Percentiles rank a stretch among this genome's conserved stretches.
phyloP scores from a whole-genome alignment of 2,888 invertebrate genomes.

The Cabera pusaria region DNA sequence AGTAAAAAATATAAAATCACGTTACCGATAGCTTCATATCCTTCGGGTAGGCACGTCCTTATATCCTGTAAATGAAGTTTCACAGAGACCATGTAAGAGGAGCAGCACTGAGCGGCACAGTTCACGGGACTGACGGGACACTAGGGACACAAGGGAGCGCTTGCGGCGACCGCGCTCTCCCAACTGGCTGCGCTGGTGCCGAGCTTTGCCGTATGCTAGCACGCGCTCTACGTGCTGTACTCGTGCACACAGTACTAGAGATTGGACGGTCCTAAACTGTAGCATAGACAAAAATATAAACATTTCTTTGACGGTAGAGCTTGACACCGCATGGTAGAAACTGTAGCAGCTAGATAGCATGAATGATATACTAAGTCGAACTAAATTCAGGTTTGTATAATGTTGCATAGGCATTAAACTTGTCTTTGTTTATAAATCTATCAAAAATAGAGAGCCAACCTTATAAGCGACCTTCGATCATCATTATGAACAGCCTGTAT shows the following conservation, averaged over 20 bases:
- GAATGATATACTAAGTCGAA: too few relatives aligned
- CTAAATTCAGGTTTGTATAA: too few relatives aligned
- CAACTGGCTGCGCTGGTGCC: slow-evolving; percentile 52
- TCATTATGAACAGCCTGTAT: too few relatives aligned
- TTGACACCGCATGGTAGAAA: too few relatives aligned
- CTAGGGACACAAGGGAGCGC: slow-evolving; percentile 48
- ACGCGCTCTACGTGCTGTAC: slow-evolving; percentile 21
- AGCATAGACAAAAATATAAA: too few relatives aligned
- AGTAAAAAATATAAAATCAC: slow-evolving; percentile 56
- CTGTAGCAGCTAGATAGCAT: too few relatives aligned
- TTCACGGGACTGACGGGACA: slow-evolving; percentile 42
- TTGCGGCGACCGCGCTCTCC: slow-evolving; percentile 62
- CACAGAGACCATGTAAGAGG: slow-evolving; percentile 76
- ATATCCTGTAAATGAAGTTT: slow-evolving; percentile 31
- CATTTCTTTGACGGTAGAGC: too few relatives aligned
- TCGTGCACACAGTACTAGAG: slow-evolving; percentile 1
- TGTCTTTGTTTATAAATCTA: too few relatives aligned
- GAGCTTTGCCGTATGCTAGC: slow-evolving; percentile 52
- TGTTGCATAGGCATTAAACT: too few relatives aligned
- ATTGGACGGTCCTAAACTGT: too few relatives aligned
- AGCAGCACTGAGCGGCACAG: slow-evolving; percentile 43
- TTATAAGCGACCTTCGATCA: too few relatives aligned
- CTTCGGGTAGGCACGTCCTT: slow-evolving; percentile 17
- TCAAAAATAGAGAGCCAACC: too few relatives aligned
- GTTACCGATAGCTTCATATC: slow-evolving; percentile 56